Conservation (phyloP, 2,113 vertebrate genomes). For the Aythya baeri region DNA sequence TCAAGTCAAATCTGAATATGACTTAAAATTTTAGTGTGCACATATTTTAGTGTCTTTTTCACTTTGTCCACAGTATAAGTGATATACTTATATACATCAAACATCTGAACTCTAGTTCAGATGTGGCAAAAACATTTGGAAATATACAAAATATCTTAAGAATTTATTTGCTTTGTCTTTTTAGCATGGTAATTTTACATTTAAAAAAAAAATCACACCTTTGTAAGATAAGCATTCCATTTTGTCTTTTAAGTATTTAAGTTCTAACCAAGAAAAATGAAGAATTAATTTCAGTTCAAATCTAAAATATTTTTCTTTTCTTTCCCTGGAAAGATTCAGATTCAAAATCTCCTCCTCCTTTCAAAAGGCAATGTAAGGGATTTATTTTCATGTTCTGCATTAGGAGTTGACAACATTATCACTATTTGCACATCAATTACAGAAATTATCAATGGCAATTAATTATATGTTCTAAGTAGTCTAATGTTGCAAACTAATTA, state of each 20-base stretch:
- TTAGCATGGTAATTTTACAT: neutral
- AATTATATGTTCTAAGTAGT: neutral
- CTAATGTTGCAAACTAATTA: neutral
- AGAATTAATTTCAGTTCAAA: neutral
- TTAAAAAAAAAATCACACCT: neutral
- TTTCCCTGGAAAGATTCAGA: neutral
- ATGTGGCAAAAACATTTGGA: neutral
- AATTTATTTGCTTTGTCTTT: neutral
- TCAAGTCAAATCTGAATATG: neutral
- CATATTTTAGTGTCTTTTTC: neutral
- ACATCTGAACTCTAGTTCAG: neutral
- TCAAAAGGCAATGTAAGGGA: neutral
- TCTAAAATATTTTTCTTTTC: neutral
- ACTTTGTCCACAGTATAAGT: neutral
- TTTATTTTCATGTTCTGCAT: neutral
- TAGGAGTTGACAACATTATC: neutral
- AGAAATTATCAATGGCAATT: neutral
- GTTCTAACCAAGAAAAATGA: neutral
- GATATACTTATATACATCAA: neutral
- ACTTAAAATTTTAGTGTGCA: neutral
- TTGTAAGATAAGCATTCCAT: neutral
- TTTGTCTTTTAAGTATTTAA: neutral
- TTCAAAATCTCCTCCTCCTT: neutral
- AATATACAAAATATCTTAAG: neutral
- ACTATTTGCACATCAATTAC: neutral